A percentile compares a stretch with the other conserved stretches of the same genome.
Evolutionary conservation across 2,113 vertebrate species (phyloP).

Genomic region (Eidolon helvum): DNA sequence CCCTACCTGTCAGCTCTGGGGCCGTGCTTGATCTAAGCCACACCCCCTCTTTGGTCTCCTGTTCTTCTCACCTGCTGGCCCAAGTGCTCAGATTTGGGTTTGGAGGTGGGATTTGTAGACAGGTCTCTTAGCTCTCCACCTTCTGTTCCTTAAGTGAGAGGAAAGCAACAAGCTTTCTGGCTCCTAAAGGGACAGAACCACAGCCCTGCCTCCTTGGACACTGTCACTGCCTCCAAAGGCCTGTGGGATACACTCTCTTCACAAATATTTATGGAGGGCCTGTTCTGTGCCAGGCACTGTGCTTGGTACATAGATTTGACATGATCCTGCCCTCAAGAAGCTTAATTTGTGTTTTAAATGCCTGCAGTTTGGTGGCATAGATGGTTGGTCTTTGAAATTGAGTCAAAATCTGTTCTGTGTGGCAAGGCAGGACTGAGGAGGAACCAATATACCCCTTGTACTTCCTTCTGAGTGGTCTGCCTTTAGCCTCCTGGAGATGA

Average conservation of each 20-base stretch:
- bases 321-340: neutral
- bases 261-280: neutral
- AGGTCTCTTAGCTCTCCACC: neutral
- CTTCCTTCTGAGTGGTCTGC: neutral
- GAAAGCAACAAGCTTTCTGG: neutral
- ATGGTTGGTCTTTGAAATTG: neutral
- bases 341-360: neutral
- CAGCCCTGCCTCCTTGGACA: neutral
- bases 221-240: neutral
- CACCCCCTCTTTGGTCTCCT: rapidly evolving
- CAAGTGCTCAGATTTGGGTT: neutral
- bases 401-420: neutral
- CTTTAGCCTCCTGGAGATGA: neutral
- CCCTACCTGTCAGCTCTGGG: neutral
- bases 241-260: neutral
- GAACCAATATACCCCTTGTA: rapidly evolving
- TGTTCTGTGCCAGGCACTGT: neutral
- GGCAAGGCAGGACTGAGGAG: neutral
- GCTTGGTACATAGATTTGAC: neutral
- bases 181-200: neutral
- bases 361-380: neutral
- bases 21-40: rapidly evolving
- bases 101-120: neutral
- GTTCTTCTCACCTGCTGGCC: neutral
- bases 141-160: neutral